Evolutionary conservation across 2,888 invertebrate species (phyloP).

Genomic region (Punctoribates punctum): DNA sequence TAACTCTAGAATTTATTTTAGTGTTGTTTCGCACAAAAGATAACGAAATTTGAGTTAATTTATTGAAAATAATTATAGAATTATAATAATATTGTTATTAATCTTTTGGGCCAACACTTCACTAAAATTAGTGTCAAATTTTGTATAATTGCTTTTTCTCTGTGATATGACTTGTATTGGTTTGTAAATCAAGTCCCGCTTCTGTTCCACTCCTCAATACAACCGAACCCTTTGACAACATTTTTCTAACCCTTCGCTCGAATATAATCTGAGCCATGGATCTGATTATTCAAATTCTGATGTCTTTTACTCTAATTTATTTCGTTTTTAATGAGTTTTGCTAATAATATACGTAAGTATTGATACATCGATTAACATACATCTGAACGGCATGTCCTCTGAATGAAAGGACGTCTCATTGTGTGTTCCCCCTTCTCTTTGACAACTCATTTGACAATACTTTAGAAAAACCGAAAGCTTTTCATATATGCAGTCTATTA

Average conservation of each 20-base stretch:
- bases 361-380: neutral
- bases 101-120: conserved; percentile 27
- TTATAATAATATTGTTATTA: neutral
- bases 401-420: neutral
- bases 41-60: neutral
- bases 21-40: conserved; percentile 22
- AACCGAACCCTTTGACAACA: neutral
- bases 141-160: conserved; percentile 20
- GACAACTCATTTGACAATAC: neutral
- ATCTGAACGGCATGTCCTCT: conserved; percentile 6
- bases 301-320: neutral
- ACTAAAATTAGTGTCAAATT: neutral
- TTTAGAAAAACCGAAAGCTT: neutral
- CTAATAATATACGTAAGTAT: neutral
- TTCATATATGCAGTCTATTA: neutral
- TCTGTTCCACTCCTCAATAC: neutral
- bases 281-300: neutral
- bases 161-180: conserved; percentile 34
- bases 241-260: neutral
- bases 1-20: neutral
- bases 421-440: neutral
- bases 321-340: neutral
- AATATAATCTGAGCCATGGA: conserved; percentile 7
- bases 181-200: conserved; percentile 11
- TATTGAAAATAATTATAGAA: conserved; percentile 12